Conservation (phyloP, 1,140 invertebrate species). For the Palaemon carinicauda region DNA sequence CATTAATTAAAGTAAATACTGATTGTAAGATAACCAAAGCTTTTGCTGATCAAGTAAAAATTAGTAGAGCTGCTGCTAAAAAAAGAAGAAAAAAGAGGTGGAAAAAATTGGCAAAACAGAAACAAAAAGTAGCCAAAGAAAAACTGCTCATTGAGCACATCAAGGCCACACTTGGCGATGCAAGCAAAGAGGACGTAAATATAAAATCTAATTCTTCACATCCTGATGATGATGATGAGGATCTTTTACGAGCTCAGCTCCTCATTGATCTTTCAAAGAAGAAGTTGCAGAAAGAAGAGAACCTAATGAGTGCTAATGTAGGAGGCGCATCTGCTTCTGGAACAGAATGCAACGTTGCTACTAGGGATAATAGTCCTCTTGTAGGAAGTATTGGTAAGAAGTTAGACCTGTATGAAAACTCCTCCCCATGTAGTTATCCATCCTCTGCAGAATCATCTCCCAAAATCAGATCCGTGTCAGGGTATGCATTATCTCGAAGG, state of each 20-base stretch:
- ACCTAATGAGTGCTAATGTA: not conserved
- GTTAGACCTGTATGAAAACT: too few relatives aligned
- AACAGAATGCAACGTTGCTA: too few relatives aligned
- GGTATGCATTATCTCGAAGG: not conserved
- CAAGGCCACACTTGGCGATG: too few relatives aligned
- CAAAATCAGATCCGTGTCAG: not conserved
- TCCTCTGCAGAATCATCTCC: not conserved
- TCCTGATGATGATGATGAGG: constrained; percentile 39
- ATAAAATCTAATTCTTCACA: too few relatives aligned
- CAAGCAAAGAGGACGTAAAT: too few relatives aligned
- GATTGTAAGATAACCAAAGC: too few relatives aligned
- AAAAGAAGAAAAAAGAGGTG: not conserved
- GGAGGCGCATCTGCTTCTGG: not conserved
- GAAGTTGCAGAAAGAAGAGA: constrained; percentile 7
- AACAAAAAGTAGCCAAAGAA: not conserved
- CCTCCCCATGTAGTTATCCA: too few relatives aligned
- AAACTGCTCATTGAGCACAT: not conserved
- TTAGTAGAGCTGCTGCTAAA: not conserved
- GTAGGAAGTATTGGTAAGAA: too few relatives aligned
- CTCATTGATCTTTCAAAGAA: constrained; percentile 36
- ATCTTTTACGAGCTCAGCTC: constrained; percentile 31
- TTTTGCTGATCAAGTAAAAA: too few relatives aligned
- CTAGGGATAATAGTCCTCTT: too few relatives aligned
- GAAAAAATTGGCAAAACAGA: not conserved
- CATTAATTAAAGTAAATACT: too few relatives aligned